Base-by-base conservation (phyloP, 2,797 vertebrate species). In the Ctenochaetus hawaiiensis region DNA sequence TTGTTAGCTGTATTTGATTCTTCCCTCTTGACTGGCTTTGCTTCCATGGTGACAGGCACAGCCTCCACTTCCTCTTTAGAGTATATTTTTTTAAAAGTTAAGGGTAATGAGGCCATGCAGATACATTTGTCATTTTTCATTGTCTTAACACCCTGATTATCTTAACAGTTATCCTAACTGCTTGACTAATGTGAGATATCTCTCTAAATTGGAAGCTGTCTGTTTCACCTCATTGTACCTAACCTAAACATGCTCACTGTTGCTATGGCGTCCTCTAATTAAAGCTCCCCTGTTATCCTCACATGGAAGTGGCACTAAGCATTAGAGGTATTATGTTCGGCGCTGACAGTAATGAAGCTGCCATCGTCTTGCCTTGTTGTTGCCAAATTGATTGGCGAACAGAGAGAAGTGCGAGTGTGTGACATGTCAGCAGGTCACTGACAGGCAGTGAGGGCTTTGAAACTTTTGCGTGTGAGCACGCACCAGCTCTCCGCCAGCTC, bases 221-320 rank as follows among this genome's bases (percentile, higher is more conserved):
- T 83, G 78, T 79, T 84, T 82, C 48, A n/a, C 64, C 64, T 84
- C 63, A 45, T 67, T 62, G 75, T 84, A 44, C 62, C 62, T 12
- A 76, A 77, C 47, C 72, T 66, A 78, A 85, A 76, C 77, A 71
- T 64, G 72, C 57, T 83, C 80, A 66, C 67, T 62, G 89, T 92
- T 87, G 78, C 85, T 67, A 82, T 87, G 78, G 84, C 52, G 48
- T 87, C 82, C 51, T 76, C 81, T 92, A 92, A 93, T 93, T 92
- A 91, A 82, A 82, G 82, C 75, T 17, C 64, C 75, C 57, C 65
- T 80, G 56, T 84, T 90, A 81, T 88, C 83, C 79, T 86, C 76
- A 80, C 86, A 74, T 85, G 87, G 77, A 85, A 88, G 81, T 89
- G 91, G 90, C 91, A 91, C 81, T 78, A 63, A 75, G 79, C 78